Percentiles rank a stretch among this genome's conserved stretches.
These are phyloP conservation scores for Nycticryphes semicollaris DNA, from an alignment of 2,113 vertebrate genomes.

Conservation along the genomic window DNA sequence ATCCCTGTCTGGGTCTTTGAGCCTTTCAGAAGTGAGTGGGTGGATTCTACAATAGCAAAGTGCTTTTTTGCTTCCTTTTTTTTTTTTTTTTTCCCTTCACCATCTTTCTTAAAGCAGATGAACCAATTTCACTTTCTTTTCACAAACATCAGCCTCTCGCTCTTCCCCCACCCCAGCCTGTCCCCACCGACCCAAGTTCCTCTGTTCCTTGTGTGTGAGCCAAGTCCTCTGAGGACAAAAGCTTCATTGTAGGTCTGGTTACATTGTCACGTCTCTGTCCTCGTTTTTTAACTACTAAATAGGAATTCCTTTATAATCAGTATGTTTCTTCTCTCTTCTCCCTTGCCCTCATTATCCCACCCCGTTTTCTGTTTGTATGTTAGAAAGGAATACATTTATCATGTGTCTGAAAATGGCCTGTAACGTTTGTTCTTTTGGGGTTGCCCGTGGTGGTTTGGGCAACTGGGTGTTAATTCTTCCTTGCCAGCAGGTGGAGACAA, in stretches of 20 bases:
- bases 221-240: slow-evolving; percentile 52
- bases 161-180: slow-evolving; percentile 9
- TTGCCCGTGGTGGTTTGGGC: neutral
- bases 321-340: slow-evolving; percentile 18
- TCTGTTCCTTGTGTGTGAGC: slow-evolving; percentile 41
- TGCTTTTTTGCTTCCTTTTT: neutral
- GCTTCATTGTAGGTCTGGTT: slow-evolving; percentile 55
- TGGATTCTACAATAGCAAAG: slow-evolving; percentile 41
- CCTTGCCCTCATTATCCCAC: slow-evolving; percentile 16
- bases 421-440: neutral
- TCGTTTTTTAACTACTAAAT: slow-evolving; percentile 37
- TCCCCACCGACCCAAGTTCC: slow-evolving; percentile 25
- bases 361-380: neutral
- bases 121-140: slow-evolving; percentile 14
- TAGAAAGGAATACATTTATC: neutral
- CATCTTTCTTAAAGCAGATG: slow-evolving; percentile 12
- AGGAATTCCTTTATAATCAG: slow-evolving; percentile 62
- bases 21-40: slow-evolving; percentile 49
- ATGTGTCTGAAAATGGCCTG: neutral
- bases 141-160: neutral
- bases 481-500: slow-evolving; percentile 45
- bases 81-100: neutral
- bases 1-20: slow-evolving; percentile 37
- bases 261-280: slow-evolving; percentile 52
- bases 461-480: neutral